Conservation (phyloP, 2,888 invertebrate species). For the Agonopterix subpropinquella region DNA sequence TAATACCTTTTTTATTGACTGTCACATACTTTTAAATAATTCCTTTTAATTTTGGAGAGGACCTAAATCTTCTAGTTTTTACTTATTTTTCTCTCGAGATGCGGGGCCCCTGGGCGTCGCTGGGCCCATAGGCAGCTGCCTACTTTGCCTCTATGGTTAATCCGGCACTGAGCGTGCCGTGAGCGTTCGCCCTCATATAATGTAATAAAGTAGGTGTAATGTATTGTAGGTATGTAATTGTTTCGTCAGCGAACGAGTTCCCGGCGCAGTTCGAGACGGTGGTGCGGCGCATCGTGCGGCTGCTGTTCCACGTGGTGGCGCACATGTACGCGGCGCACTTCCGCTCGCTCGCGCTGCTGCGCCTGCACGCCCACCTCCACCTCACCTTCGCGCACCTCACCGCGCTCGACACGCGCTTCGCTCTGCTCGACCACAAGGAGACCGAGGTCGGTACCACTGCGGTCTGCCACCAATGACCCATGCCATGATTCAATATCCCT, state of each 20-base stretch:
- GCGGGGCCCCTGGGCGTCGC: no score
- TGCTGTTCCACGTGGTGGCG: conserved; percentile 98
- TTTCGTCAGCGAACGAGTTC: conserved; percentile 90
- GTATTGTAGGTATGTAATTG: no score
- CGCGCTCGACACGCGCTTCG: conserved; percentile 88
- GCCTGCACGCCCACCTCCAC: conserved; percentile 97
- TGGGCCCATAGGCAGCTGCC: no score
- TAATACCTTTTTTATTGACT: no score
- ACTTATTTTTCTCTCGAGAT: no score
- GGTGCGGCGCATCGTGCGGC: conserved; percentile 96
- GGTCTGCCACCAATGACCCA: no score
- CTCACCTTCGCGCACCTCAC: conserved; percentile 98
- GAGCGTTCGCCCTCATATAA: not conserved
- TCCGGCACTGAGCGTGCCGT: no score
- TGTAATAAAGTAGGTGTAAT: not conserved
- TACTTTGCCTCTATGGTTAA: no score
- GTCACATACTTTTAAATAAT: no score
- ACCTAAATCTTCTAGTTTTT: no score
- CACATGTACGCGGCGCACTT: conserved; percentile 99
- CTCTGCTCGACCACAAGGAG: conserved; percentile 96
- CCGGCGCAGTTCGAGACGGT: conserved; percentile 95
- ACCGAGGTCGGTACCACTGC: conserved; percentile 82
- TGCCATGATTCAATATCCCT: no score
- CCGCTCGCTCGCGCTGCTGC: conserved; percentile 94
- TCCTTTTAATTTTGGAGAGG: no score